Evolutionary conservation across 1,140 invertebrate genomes (phyloP).

Genomic region (Agraylea sexmaculata): DNA sequence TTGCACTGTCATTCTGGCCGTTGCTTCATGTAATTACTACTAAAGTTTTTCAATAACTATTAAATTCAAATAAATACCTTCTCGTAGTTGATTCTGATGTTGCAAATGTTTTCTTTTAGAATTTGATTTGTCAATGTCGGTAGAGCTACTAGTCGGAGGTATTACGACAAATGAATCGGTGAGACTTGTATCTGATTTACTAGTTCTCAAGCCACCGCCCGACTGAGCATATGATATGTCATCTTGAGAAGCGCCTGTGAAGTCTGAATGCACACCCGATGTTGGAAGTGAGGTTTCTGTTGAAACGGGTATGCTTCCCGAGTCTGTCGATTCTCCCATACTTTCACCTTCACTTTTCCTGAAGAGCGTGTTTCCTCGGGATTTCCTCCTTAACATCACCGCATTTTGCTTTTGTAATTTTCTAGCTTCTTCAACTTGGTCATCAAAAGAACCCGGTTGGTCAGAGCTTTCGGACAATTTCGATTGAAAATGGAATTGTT

Average conservation of each 20-base stretch:
- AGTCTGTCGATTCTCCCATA: constrained; percentile 35
- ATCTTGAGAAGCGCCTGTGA: constrained; percentile 14
- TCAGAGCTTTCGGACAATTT: constrained; percentile 21
- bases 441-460: background rate
- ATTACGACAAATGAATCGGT: constrained; percentile 84
- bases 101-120: constrained; percentile 26
- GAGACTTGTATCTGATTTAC: constrained; percentile 83
- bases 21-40: no score
- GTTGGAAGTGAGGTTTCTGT: constrained; percentile 18
- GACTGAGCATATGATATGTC: constrained; percentile 16
- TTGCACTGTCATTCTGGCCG: no score
- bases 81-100: constrained; percentile 48
- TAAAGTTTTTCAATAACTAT: no score
- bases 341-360: constrained; percentile 54
- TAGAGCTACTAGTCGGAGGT: constrained; percentile 32
- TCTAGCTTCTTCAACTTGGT: constrained; percentile 23
- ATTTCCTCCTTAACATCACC: constrained; percentile 50
- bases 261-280: constrained; percentile 7
- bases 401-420: constrained; percentile 40
- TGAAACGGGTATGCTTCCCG: constrained; percentile 20
- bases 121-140: constrained; percentile 18
- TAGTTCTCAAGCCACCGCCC: constrained; percentile 48
- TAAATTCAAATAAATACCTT: constrained; percentile 40
- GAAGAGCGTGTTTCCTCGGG: constrained; percentile 50
- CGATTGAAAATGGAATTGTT: constrained; percentile 21